These are phyloP conservation scores for Enteromius treurensis DNA, from an alignment of 2,797 vertebrate genomes.

Conservation along the genomic window DNA sequence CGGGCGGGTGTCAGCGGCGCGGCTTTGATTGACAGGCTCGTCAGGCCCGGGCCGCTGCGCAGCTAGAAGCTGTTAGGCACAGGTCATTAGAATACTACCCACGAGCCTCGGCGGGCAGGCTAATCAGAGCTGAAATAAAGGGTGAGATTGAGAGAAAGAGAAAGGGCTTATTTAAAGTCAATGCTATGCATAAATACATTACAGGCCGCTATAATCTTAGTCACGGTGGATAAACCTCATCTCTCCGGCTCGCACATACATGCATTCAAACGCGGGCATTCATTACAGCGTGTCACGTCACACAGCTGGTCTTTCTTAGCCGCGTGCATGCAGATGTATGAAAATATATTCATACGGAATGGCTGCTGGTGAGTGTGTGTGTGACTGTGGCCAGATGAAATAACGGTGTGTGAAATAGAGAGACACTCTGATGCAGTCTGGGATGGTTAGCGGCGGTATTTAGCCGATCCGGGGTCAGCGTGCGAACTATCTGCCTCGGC, in stretches of 20 bases:
- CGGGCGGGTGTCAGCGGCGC: constrained; percentile 24
- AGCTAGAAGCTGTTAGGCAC: constrained; percentile 54
- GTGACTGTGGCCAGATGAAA: constrained; percentile 72
- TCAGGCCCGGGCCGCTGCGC: constrained; percentile 36
- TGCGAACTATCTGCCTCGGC: constrained; percentile 79
- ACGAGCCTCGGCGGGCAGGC: constrained; percentile 63
- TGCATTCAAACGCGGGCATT: constrained; percentile 65
- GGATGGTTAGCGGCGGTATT: constrained; percentile 79
- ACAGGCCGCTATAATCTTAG: constrained; percentile 76
- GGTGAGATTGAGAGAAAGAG: constrained; percentile 76
- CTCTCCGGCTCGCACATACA: constrained; percentile 49
- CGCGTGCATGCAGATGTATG: constrained; percentile 40
- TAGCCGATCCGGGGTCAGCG: constrained; percentile 84
- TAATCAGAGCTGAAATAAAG: constrained; percentile 66
- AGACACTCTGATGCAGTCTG: constrained; percentile 44
- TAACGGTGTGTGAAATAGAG: constrained; percentile 67
- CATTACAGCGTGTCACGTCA: constrained; percentile 39
- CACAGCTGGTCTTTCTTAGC: constrained; percentile 44
- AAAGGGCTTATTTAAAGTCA: constrained; percentile 80
- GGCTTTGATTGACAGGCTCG: constrained; percentile 56
- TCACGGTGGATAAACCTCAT: constrained; percentile 65
- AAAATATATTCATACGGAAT: constrained; percentile 46
- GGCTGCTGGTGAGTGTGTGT: neutral
- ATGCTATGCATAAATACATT: constrained; percentile 84
- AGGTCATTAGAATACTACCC: constrained; percentile 60